These are phyloP conservation scores for Cricetomys ansorgei DNA, from an alignment of 2,113 vertebrate genomes.

Conservation along the genomic window DNA sequence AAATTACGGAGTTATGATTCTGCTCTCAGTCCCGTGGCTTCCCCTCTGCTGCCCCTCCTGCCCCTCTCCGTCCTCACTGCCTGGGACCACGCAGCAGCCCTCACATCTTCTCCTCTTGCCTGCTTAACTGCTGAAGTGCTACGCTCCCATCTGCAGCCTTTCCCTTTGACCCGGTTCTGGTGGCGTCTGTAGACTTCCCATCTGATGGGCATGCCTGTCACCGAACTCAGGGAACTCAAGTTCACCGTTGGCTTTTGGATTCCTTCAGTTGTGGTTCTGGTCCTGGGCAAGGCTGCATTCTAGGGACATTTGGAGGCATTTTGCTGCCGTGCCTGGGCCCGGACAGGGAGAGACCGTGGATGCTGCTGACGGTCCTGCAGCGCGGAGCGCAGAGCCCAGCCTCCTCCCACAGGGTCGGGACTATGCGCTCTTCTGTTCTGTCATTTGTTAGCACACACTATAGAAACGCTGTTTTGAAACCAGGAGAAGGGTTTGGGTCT, in stretches of 20 bases:
- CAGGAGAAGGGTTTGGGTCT: not conserved
- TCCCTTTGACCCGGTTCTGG: not conserved
- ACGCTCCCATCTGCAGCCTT: rapidly evolving
- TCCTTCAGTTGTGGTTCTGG: not conserved
- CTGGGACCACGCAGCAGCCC: not conserved
- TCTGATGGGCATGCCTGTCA: too few relatives aligned
- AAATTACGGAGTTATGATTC: not conserved
- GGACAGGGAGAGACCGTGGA: not conserved
- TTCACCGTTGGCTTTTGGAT: not conserved
- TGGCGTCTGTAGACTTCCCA: not conserved
- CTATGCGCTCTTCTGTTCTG: not conserved
- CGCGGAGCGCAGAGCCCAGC: rapidly evolving
- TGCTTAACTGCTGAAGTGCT: rapidly evolving
- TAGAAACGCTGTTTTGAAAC: not conserved
- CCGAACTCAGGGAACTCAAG: not conserved
- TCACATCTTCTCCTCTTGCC: not conserved
- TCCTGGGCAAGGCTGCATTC: rapidly evolving
- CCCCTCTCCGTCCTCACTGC: not conserved
- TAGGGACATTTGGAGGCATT: not conserved
- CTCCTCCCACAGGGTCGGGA: not conserved
- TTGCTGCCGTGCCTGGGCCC: not conserved
- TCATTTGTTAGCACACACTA: rapidly evolving
- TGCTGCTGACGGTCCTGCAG: rapidly evolving
- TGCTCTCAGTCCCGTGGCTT: not conserved
- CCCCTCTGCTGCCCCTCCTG: not conserved